Conservation (phyloP, 2,888 invertebrate species). For the Lomographa bimaculata region DNA sequence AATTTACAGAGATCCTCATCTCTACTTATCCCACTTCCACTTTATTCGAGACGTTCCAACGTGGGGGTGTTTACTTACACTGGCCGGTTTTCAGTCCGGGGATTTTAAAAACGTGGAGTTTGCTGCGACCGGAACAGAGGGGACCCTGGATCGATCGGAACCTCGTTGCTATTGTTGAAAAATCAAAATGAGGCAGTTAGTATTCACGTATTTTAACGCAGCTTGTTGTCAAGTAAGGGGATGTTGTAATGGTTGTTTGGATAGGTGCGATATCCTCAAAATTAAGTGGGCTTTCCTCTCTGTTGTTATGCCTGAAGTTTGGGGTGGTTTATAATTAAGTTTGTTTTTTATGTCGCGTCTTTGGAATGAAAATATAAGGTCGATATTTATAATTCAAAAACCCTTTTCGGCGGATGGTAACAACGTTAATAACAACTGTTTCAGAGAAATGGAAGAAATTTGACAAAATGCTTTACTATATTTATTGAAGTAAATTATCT, state of each 20-base stretch:
- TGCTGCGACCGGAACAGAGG: conserved; percentile 76
- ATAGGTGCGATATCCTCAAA: conserved; percentile 36
- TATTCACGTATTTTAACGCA: conserved; percentile 63
- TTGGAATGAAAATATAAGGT: conserved; percentile 8
- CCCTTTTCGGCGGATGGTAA: background rate
- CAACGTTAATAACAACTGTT: background rate
- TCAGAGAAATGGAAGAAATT: background rate
- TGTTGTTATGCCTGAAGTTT: conserved; percentile 23
- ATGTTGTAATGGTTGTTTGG: conserved; percentile 39
- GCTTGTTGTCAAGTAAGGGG: conserved; percentile 41
- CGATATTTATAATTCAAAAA: conserved; percentile 4
- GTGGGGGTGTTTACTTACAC: conserved; percentile 46
- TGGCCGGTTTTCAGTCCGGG: conserved; percentile 64
- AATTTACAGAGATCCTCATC: conserved; percentile 53
- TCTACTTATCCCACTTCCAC: conserved; percentile 35
- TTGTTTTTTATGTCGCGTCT: conserved; percentile 21
- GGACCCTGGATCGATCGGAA: conserved; percentile 73
- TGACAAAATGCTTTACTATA: background rate
- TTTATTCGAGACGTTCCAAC: conserved; percentile 24
- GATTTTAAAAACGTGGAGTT: conserved; percentile 76
- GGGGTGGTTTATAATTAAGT: conserved; percentile 27
- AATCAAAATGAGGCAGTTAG: conserved; percentile 78
- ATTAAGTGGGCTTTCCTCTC: conserved; percentile 36
- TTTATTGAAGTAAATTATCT: no score
- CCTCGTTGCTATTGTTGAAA: conserved; percentile 74